phyloP scores from a whole-genome alignment of 2,888 invertebrate genomes.

The Heliconius sara region DNA sequence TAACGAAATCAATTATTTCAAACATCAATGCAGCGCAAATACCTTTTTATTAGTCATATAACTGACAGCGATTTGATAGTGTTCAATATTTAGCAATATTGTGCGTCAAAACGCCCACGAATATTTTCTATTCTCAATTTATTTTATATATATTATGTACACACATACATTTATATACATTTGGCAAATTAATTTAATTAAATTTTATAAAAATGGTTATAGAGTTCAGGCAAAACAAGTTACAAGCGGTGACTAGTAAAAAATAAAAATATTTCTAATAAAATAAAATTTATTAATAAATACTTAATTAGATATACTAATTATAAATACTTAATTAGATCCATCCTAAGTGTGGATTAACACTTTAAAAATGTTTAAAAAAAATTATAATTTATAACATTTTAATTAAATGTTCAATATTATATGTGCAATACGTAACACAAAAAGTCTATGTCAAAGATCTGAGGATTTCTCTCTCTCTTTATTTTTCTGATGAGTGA shows the following conservation, averaged over 20 bases:
- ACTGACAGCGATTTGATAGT: slow-evolving; percentile 11
- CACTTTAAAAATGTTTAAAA: too few species aligned
- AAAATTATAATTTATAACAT: too few species aligned
- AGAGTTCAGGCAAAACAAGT: neutral
- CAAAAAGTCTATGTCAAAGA: too few species aligned
- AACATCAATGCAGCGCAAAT: slow-evolving; percentile 11
- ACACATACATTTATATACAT: neutral
- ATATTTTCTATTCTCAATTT: neutral
- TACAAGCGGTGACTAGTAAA: neutral
- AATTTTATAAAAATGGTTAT: neutral
- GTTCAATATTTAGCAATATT: slow-evolving; percentile 9
- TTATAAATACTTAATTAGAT: too few species aligned
- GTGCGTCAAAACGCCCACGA: neutral
- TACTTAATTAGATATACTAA: too few species aligned
- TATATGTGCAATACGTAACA: too few species aligned
- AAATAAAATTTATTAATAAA: neutral
- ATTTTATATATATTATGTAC: neutral
- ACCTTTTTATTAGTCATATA: neutral
- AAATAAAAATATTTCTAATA: neutral
- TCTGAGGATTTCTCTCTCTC: too few species aligned
- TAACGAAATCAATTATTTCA: slow-evolving; percentile 1
- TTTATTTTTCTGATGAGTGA: too few species aligned
- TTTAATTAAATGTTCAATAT: too few species aligned
- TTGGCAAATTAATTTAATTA: neutral
- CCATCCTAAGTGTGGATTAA: too few species aligned